These are phyloP conservation scores for Buathra laborator DNA, from an alignment of 2,888 invertebrate genomes.

Conservation along the genomic window DNA sequence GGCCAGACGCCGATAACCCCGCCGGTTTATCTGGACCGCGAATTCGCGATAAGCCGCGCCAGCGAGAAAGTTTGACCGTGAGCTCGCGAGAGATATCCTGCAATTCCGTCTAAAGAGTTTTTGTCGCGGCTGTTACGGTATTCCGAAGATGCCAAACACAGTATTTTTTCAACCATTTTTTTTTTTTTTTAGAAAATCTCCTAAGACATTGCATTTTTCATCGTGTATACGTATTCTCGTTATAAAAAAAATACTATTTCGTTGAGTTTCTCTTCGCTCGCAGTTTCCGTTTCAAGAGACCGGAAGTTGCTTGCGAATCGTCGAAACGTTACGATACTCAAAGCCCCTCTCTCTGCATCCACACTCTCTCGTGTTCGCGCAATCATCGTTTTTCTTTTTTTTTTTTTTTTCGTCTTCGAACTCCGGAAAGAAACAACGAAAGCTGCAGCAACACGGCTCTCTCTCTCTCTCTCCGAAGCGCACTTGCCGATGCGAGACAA, in stretches of 20 bases:
- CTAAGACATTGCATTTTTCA: too few relatives aligned
- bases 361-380: background rate
- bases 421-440: conserved; percentile 1
- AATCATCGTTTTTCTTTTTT: background rate
- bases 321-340: background rate
- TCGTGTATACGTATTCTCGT: too few relatives aligned
- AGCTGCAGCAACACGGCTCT: background rate
- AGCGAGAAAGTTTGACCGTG: conserved; percentile 50
- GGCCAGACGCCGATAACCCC: conserved; percentile 67
- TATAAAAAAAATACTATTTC: too few relatives aligned
- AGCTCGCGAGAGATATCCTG: conserved; percentile 27
- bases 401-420: background rate
- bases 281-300: background rate
- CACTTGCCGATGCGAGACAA: conserved; percentile 65
- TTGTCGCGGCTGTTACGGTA: background rate
- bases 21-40: conserved; percentile 70
- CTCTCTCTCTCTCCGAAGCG: background rate
- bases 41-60: conserved; percentile 70
- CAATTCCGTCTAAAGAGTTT: background rate
- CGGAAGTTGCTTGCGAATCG: background rate
- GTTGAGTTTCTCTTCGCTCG: too few relatives aligned
- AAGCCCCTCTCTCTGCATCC: background rate
- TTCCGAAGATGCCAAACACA: background rate
- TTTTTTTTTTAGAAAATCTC: too few relatives aligned
- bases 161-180: background rate